Evolutionary conservation across 2,113 vertebrate species (phyloP).

Genomic region (Oreochromis niloticus): DNA sequence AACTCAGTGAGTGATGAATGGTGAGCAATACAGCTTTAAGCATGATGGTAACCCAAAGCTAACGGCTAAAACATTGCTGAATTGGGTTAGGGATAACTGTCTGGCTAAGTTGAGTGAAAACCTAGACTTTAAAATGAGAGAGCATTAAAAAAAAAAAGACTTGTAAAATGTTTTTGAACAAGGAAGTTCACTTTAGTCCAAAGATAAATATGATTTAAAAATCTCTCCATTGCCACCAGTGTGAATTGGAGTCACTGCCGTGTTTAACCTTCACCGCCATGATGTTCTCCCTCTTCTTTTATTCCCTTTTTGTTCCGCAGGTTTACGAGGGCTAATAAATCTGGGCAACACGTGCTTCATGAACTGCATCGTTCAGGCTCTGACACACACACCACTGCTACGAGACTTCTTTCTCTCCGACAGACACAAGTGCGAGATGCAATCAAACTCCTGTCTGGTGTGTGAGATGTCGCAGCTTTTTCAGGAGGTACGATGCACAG

Average conservation of each 20-base stretch:
- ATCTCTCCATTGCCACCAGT: not conserved
- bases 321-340: slow-evolving; percentile 96
- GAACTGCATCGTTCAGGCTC: slow-evolving; percentile 98
- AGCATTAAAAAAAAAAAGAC: not conserved
- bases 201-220: not conserved
- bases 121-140: not conserved
- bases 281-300: not conserved
- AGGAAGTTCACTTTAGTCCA: not conserved
- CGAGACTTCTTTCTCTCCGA: slow-evolving; percentile 98
- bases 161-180: not conserved
- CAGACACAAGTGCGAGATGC: slow-evolving; percentile 98
- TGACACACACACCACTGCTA: slow-evolving; percentile 94
- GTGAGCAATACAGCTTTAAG: not conserved
- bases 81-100: not conserved
- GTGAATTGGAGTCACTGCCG: not conserved
- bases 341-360: slow-evolving; percentile 99
- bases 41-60: not conserved
- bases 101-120: not conserved
- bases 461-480: slow-evolving; percentile 98
- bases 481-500: slow-evolving; percentile 84
- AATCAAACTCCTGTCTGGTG: slow-evolving; percentile 97
- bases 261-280: not conserved
- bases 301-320: slow-evolving; percentile 59
- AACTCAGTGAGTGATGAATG: not conserved
- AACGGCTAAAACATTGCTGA: accelerated